Conservation (phyloP, 2,888 invertebrate species). For the Ochropleura leucogaster region DNA sequence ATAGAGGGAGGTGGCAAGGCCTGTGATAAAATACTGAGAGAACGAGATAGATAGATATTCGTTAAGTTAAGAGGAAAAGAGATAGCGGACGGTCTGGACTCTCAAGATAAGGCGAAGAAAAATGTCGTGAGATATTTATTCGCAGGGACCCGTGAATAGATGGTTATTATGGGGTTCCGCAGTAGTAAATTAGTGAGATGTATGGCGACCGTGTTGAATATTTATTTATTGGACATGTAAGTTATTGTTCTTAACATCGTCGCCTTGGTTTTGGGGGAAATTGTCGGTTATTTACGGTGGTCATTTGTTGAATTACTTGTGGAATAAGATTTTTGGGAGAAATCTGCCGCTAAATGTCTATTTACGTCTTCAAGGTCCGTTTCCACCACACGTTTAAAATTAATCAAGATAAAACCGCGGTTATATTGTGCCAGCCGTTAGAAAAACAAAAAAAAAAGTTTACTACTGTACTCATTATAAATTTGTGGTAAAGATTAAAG, state of each 20-base stretch:
- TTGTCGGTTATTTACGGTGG: constrained; percentile 43
- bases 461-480: background rate
- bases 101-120: constrained; percentile 88
- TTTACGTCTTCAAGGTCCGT: background rate
- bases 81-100: constrained; percentile 81
- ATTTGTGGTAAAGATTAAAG: background rate
- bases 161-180: constrained; percentile 88
- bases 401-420: background rate
- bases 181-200: constrained; percentile 89
- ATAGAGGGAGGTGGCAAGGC: constrained; percentile 77
- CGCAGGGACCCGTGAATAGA: constrained; percentile 83
- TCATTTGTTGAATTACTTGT: constrained; percentile 44
- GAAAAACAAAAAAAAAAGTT: background rate
- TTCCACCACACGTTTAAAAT: background rate
- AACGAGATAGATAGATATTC: constrained; percentile 69
- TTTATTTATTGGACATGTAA: constrained; percentile 85
- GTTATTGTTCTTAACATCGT: constrained; percentile 72
- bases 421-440: background rate
- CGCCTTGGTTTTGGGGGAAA: constrained; percentile 51
- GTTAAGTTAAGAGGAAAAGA: constrained; percentile 61
- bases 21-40: constrained; percentile 78
- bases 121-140: constrained; percentile 89
- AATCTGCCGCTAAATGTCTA: background rate
- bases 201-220: constrained; percentile 86
- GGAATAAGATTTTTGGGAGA: background rate